Evolutionary conservation across 2,113 vertebrate genomes (phyloP), one percentile per base, ranked within the genome.

Genomic region (Prunella fulvescens): DNA sequence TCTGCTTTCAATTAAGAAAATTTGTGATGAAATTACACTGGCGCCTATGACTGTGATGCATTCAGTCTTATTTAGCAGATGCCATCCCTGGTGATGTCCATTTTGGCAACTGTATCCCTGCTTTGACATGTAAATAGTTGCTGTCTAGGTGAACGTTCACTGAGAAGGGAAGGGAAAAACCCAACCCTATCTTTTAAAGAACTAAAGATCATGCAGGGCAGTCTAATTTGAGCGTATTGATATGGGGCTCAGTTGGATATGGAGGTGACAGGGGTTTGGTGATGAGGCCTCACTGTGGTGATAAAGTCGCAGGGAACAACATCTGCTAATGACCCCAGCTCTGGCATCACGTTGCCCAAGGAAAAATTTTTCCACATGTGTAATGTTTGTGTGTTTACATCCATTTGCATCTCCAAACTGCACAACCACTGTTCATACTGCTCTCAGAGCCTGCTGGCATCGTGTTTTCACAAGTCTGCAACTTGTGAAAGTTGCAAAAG

Each of bases 1-100:
- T 84, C 83, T 62, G 26, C 44, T 85, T 92, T 84, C 80, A 92
- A 56, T 91, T 95, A 96, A 90, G 51, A 74, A 93, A 90, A 83
- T 94, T 94, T 84, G 25, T 69, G 44, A 93, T 65, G 81, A 84
- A 70, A 67, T 92, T 93, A 91, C 48, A 24, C 28, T 61, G 84
- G 45, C 1, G 5, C 65, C 83, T 84, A 24, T 35, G 47, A 7
- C 44, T 61, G 40, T 39, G 56, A 81, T 84, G 37, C 15, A 76
- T 67, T 87, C 56, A 60, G n/a, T 31, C 24, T 81, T 92, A 74
- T 57, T 91, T 71, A 91, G 40, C 50, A 61, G 48, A 95, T 69
- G n/a, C 14, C 23, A 48, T 78, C 76, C 24, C 31, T 60, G 19
- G 13, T 40, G 35, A 58, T 73, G 71, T 70, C 58, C 64, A 31